Base-by-base conservation (phyloP, 2,797 vertebrate genomes). In the Psittacula derbiana region DNA sequence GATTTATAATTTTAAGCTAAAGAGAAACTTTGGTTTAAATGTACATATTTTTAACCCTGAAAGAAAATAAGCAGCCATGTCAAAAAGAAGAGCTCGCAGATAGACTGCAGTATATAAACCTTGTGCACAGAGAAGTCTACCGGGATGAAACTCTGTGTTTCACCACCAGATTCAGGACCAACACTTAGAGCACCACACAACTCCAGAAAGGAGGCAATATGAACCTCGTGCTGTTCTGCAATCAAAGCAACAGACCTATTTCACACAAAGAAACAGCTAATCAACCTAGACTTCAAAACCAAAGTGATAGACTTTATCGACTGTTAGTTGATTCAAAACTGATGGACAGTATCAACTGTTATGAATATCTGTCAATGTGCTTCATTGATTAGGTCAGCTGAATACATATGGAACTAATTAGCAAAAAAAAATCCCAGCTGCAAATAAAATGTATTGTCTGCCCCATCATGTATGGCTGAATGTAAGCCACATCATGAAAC, bases 1-100 rank as follows among this genome's bases (percentile, higher is more conserved):
- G 80, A 79, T 84, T 66, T 88, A 58, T 72, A 84, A 19, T 81
- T 94, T 95, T 86, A 93, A 95, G 79, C 76, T 80, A 75, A 88
- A 93, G 80, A 94, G 76, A 91, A 93, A 79, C 58, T 71, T 73
- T 25, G 40, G 73, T 80, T 90, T 88, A 79, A 88, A 90, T 28
- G 49, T 78, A 44, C 66, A 62, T 79, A 86, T 81, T 92, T 94
- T 90, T 93, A 95, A 92, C 70, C 85, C 80, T 75, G 44, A 64
- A 86, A 52, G 76, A 80, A 90, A 86, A 91, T 50, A 95, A 75
- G 70, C 76, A 84, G 31, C 18, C 19, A 58, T 14, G 36, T 62
- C 11, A 80, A 64, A 87, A 83, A 94, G 38, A 64, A 28, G 62
- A 75, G 40, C 44, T 94, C 3, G 0, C 46, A 75, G 36, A 72